Conservation (phyloP, 2,888 invertebrate genomes). For the Meliscaeva auricollis region DNA sequence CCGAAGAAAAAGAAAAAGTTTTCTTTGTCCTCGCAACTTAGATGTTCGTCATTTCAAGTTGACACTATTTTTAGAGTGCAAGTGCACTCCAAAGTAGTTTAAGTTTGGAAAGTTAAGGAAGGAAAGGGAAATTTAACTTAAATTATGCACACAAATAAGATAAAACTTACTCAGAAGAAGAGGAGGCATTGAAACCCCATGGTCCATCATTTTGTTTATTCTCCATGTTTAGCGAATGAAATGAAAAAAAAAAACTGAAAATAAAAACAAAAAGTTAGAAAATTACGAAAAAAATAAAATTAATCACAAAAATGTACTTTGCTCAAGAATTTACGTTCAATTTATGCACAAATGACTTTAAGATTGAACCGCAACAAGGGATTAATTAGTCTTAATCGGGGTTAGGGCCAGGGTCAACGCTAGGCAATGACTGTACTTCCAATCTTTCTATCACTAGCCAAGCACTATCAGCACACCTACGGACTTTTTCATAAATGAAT, state of each 20-base stretch:
- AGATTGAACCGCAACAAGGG: conserved; percentile 14
- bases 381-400: conserved; percentile 12
- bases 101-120: neutral
- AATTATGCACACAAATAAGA: conserved; percentile 26
- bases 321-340: neutral
- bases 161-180: conserved; percentile 67
- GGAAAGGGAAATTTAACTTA: conserved; percentile 20
- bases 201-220: conserved; percentile 64
- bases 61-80: conserved; percentile 28
- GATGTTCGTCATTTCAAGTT: neutral
- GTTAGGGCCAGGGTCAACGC: neutral
- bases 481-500: conserved; percentile 10
- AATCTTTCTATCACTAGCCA: neutral
- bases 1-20: neutral
- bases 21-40: neutral
- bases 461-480: conserved; percentile 62
- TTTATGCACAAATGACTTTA: neutral
- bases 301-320: conserved; percentile 29
- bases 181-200: conserved; percentile 36
- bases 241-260: conserved; percentile 31
- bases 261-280: conserved; percentile 8
- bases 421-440: conserved; percentile 9
- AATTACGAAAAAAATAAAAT: neutral
- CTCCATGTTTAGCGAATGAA: conserved; percentile 48
- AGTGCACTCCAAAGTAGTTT: neutral